phyloP scores from a whole-genome alignment of 2,888 invertebrate genomes.

The Mimumesa dahlbomi region DNA sequence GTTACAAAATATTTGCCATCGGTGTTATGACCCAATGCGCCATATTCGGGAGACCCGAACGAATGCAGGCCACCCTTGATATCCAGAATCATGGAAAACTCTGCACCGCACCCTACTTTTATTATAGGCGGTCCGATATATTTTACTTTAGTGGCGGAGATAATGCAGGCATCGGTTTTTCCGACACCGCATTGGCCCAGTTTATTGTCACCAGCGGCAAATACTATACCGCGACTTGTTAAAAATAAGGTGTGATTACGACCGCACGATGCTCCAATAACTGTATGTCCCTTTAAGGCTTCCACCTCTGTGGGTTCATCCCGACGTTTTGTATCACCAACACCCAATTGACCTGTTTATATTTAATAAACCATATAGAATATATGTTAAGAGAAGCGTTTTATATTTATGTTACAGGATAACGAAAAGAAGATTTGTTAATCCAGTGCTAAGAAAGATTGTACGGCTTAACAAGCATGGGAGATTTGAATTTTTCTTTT shows the following conservation, averaged over 20 bases:
- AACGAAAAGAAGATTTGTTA: conserved; percentile 10
- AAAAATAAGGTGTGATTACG: conserved; percentile 93
- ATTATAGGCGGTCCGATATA: conserved; percentile 93
- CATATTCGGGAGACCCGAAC: conserved; percentile 96
- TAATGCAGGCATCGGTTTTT: conserved; percentile 80
- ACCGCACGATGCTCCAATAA: conserved; percentile 93
- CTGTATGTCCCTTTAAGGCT: conserved; percentile 87
- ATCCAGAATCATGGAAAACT: conserved; percentile 95
- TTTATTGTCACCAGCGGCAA: conserved; percentile 95
- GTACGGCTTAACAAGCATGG: conserved; percentile 25
- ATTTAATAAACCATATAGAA: no score
- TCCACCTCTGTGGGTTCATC: conserved; percentile 90
- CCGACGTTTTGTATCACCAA: conserved; percentile 88
- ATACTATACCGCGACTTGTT: conserved; percentile 92
- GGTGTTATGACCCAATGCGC: conserved; percentile 95
- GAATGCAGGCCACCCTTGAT: conserved; percentile 93
- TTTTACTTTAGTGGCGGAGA: conserved; percentile 83
- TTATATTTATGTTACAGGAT: background rate
- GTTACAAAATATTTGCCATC: conserved; percentile 97
- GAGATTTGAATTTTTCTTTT: background rate
- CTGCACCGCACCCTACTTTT: conserved; percentile 94
- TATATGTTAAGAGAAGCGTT: no score
- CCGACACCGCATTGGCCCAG: conserved; percentile 96
- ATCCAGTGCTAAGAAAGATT: conserved; percentile 15
- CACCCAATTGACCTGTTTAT: conserved; percentile 89